These are phyloP conservation scores for Alcedo quadribrachys DNA, from an alignment of 2,797 vertebrate genomes.

Conservation along the genomic window DNA sequence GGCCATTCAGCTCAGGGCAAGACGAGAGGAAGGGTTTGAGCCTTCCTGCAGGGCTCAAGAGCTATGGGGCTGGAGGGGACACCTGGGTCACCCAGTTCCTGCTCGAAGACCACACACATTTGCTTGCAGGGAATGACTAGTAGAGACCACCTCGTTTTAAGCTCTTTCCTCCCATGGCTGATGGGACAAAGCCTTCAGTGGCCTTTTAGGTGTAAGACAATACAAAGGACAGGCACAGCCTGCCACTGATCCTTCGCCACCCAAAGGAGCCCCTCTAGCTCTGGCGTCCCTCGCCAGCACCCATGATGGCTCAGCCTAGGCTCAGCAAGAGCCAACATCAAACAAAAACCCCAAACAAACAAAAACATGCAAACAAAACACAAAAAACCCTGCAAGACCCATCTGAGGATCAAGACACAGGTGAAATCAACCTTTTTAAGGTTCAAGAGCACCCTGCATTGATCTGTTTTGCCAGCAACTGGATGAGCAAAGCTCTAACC, in stretches of 20 bases:
- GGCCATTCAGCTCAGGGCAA: not conserved
- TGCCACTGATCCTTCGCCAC: not conserved
- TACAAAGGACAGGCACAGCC: not conserved
- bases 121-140: not conserved
- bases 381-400: not conserved
- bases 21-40: not conserved
- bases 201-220: not conserved
- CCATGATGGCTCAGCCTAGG: not conserved
- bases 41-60: not conserved
- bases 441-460: not conserved
- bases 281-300: not conserved
- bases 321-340: not conserved
- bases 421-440: not conserved
- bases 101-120: not conserved
- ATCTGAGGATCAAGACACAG: not conserved
- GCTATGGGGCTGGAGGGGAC: not conserved
- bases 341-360: not conserved
- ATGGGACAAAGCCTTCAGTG: not conserved
- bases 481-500: not conserved
- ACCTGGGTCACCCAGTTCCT: too few species aligned
- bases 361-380: too few species aligned
- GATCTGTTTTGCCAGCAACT: not conserved
- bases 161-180: not conserved
- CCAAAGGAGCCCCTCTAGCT: not conserved
- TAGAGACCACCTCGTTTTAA: not conserved